Evolutionary conservation across 2,888 invertebrate species (phyloP).

Genomic region (Asteroscopus sphinx): DNA sequence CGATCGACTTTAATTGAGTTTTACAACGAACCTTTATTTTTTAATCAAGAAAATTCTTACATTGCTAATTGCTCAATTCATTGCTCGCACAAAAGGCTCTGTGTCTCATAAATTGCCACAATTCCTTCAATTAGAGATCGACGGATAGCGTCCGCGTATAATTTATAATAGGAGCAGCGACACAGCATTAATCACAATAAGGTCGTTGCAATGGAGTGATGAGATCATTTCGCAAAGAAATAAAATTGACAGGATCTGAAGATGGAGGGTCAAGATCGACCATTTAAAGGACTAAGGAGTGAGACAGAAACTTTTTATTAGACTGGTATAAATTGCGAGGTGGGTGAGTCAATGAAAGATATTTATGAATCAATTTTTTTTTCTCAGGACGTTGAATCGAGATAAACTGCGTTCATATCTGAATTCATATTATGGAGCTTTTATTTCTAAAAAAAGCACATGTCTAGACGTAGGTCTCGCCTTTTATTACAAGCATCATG

Average conservation of each 20-base stretch:
- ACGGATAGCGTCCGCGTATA: slow-evolving; percentile 76
- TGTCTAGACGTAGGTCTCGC: no score
- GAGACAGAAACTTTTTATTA: slow-evolving; percentile 46
- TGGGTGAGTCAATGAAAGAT: slow-evolving; percentile 41
- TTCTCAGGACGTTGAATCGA: slow-evolving; percentile 13
- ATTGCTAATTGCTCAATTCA: slow-evolving; percentile 82
- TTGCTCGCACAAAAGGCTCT: slow-evolving; percentile 63
- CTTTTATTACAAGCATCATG: background rate
- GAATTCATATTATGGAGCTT: background rate
- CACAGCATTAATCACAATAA: slow-evolving; percentile 77
- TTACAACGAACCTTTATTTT: slow-evolving; percentile 67
- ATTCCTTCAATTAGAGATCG: slow-evolving; percentile 83
- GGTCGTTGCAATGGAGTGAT: slow-evolving; percentile 67
- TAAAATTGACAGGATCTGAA: slow-evolving; percentile 56
- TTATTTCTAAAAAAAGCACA: background rate
- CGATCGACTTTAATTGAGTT: slow-evolving; percentile 56
- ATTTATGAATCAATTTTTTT: slow-evolving; percentile 47
- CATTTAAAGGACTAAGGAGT: slow-evolving; percentile 47
- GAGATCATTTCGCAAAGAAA: slow-evolving; percentile 71
- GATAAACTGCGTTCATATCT: background rate
- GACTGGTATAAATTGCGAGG: slow-evolving; percentile 41
- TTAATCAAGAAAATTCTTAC: slow-evolving; percentile 68
- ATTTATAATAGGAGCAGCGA: slow-evolving; percentile 65
- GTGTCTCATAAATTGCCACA: slow-evolving; percentile 75
- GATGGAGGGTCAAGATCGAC: slow-evolving; percentile 49